Conservation (phyloP, 2,113 vertebrate genomes). For the Oostethus manadensis region DNA sequence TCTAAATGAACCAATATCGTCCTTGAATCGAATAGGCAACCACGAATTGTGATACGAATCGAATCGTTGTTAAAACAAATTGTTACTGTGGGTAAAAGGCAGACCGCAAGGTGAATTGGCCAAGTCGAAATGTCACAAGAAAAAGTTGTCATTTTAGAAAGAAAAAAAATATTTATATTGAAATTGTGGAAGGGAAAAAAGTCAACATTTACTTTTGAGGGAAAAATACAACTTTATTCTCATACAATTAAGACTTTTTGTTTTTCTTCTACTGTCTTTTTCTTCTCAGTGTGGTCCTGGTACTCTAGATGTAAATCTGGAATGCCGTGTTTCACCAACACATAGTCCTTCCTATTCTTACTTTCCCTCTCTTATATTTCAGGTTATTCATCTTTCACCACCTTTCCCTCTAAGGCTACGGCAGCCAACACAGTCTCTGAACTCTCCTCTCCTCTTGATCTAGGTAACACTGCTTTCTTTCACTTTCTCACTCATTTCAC, state of each 20-base stretch:
- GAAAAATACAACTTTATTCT: too few species aligned
- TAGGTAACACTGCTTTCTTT: slow-evolving; percentile 76
- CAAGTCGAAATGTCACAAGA: neutral
- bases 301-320: slow-evolving; percentile 8
- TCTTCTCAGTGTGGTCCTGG: neutral
- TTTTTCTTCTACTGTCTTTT: neutral
- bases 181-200: too few species aligned
- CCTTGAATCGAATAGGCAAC: too few species aligned
- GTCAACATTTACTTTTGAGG: too few species aligned
- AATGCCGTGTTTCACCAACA: slow-evolving; percentile 21
- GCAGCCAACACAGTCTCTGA: slow-evolving; percentile 83
- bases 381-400: slow-evolving; percentile 87
- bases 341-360: slow-evolving; percentile 30
- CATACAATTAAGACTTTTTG: too few species aligned
- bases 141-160: neutral
- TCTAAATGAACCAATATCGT: too few species aligned
- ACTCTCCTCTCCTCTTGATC: slow-evolving; percentile 80
- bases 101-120: too few species aligned
- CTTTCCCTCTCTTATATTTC: slow-evolving; percentile 75
- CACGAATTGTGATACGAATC: too few species aligned
- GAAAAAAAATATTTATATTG: neutral
- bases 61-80: too few species aligned
- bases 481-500: slow-evolving; percentile 31
- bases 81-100: too few species aligned
- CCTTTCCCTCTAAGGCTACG: slow-evolving; percentile 86